Evolutionary conservation across 2,797 vertebrate species (phyloP).

Genomic region (Limnodromus scolopaceus): DNA sequence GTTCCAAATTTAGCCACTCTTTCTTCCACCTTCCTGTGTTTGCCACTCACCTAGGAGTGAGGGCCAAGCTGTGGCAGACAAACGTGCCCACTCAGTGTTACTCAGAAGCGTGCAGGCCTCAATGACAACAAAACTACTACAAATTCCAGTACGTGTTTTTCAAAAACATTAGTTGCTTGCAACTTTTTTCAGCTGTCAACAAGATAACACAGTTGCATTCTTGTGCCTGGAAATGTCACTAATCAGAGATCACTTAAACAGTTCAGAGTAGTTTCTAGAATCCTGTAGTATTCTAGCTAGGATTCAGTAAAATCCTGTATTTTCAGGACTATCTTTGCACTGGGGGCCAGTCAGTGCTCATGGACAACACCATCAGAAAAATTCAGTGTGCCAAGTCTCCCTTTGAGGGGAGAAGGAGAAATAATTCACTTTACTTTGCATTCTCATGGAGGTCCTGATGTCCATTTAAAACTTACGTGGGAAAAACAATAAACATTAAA

Average conservation of each 20-base stretch:
- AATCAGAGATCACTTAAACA: neutral
- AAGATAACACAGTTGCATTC: neutral
- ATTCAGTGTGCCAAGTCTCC: neutral
- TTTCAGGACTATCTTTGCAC: neutral
- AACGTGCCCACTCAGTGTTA: neutral
- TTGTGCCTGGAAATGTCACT: neutral
- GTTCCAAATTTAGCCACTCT: neutral
- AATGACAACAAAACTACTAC: neutral
- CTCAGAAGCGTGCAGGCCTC: neutral
- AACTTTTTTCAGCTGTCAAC: neutral
- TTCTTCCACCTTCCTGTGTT: neutral
- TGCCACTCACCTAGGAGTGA: neutral
- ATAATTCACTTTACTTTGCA: neutral
- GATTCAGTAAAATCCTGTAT: neutral
- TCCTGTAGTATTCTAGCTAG: neutral
- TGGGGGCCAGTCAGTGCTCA: neutral
- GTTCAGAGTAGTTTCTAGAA: neutral
- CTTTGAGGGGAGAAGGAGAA: neutral
- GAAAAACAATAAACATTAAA: neutral
- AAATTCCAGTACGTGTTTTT: neutral
- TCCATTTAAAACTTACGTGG: neutral
- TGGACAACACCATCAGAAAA: accelerated
- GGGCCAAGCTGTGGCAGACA: neutral
- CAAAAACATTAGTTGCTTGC: neutral
- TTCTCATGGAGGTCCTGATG: neutral